These are phyloP conservation scores for Hyaena hyaena DNA, from an alignment of 2,113 vertebrate genomes.

Conservation along the genomic window DNA sequence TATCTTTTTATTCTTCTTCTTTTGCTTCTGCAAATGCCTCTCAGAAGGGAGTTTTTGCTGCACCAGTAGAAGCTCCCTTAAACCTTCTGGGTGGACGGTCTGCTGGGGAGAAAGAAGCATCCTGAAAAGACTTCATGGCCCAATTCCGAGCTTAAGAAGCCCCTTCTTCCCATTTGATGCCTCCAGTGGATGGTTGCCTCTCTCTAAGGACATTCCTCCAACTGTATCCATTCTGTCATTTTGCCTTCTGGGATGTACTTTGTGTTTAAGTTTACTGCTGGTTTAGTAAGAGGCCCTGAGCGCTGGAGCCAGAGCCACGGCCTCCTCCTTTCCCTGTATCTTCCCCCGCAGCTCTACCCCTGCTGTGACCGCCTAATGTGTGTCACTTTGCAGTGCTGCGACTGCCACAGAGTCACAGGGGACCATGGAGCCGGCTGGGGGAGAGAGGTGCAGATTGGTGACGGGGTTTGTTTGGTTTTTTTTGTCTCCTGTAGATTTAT, in stretches of 20 bases:
- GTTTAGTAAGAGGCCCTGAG: background rate
- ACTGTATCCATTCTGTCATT: background rate
- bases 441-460: slow-evolving; percentile 57
- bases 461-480: slow-evolving; percentile 60
- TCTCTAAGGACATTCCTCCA: background rate
- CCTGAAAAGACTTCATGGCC: background rate
- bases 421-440: slow-evolving; percentile 57
- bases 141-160: background rate
- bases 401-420: slow-evolving; percentile 60
- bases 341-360: slow-evolving; percentile 59
- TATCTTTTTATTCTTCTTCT: background rate
- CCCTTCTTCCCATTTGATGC: background rate
- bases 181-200: background rate
- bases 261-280: background rate
- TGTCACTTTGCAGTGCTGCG: slow-evolving; percentile 64
- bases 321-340: slow-evolving; percentile 58
- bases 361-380: slow-evolving; percentile 58
- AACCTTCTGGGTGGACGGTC: background rate
- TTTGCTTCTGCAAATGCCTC: background rate
- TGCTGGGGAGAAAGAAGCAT: background rate
- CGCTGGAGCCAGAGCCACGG: background rate
- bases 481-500: background rate
- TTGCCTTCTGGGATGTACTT: background rate
- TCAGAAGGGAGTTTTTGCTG: background rate
- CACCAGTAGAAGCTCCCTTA: background rate